Evolutionary conservation across 2,797 vertebrate species (phyloP).

Genomic region (Ateles fusciceps): DNA sequence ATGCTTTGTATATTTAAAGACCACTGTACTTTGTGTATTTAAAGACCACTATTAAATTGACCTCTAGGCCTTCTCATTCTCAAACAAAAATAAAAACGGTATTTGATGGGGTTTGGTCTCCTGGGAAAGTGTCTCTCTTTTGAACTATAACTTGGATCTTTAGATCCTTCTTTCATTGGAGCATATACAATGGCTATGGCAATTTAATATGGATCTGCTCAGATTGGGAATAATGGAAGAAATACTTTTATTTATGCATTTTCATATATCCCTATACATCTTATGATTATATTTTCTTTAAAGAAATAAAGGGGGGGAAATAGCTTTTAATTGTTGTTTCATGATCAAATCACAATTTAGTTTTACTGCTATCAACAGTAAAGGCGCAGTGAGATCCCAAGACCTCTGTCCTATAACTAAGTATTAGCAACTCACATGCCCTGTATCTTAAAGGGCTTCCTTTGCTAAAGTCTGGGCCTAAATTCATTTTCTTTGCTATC

Average conservation of each 20-base stretch:
- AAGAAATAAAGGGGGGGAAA: slow-evolving; percentile 15
- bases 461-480: slow-evolving; percentile 19
- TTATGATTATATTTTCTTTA: not conserved
- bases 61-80: not conserved
- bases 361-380: not conserved
- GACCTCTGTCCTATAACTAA: not conserved
- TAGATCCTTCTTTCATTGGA: not conserved
- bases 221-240: slow-evolving; percentile 24
- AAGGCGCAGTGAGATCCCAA: not conserved
- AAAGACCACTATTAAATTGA: not conserved
- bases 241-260: not conserved
- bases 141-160: not conserved
- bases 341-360: not conserved
- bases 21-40: not conserved
- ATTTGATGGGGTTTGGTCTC: not conserved
- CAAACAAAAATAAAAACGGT: not conserved
- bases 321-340: not conserved
- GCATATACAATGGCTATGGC: not conserved
- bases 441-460: not conserved
- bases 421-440: not conserved
- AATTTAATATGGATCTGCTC: not conserved
- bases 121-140: not conserved
- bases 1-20: not conserved
- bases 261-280: not conserved
- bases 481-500: slow-evolving; percentile 28